phyloP scores from a whole-genome alignment of 2,113 vertebrate genomes.

The Seriola rivoliana region DNA sequence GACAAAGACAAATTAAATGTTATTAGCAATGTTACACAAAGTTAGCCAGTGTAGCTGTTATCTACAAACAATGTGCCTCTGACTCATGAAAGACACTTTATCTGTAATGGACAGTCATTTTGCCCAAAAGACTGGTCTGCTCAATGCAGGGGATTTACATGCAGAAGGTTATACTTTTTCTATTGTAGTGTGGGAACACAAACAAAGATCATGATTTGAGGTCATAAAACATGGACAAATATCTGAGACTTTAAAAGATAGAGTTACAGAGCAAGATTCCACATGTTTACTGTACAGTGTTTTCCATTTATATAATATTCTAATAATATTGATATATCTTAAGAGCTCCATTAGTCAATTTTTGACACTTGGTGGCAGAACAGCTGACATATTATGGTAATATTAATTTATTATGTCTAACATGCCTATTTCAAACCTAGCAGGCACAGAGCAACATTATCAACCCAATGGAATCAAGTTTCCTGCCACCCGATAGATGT shows the following conservation, averaged over 20 bases:
- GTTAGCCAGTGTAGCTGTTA: conserved; percentile 2
- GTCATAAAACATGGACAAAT: background rate
- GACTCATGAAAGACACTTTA: conserved; percentile 28
- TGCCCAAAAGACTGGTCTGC: conserved; percentile 1
- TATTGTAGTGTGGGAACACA: background rate
- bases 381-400: too few species aligned
- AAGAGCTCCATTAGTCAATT: too few species aligned
- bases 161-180: background rate
- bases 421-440: too few species aligned
- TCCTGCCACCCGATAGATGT: too few species aligned
- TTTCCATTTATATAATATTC: too few species aligned
- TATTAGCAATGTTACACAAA: conserved; percentile 9
- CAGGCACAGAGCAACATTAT: too few species aligned
- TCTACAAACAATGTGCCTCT: conserved; percentile 1
- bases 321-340: too few species aligned
- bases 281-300: background rate
- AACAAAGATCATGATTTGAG: background rate
- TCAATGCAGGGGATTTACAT: background rate
- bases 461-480: too few species aligned
- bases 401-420: too few species aligned
- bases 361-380: too few species aligned
- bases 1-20: conserved; percentile 19
- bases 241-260: background rate
- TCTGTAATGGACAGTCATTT: conserved; percentile 33
- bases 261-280: background rate